Evolutionary conservation across 2,888 invertebrate species (phyloP), one percentile per base, ranked within the genome.

Genomic region (Slavum lentiscoides): DNA sequence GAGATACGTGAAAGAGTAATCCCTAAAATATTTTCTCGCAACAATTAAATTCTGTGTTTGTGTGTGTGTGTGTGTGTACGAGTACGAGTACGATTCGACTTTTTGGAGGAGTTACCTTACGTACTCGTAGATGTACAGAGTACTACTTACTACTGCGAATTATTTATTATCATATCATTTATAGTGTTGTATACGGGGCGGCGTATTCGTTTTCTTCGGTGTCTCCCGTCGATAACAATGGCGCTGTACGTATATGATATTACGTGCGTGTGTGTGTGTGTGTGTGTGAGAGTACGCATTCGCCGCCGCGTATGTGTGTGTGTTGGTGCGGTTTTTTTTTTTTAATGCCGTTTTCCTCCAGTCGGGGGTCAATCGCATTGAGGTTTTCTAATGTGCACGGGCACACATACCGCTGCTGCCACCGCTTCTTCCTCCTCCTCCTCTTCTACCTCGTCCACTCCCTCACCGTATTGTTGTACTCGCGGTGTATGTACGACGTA

Each of bases 321-420:
- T 62, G 37, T 77, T 9, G 8, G 67, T 74, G 74, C 5, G 5
- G 11, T 37, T 61, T 66, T 64, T 74, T 64, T 74, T 62, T 70
- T 58, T 30, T 59, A 37, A 37, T 70, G 55, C 37, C 30, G 67
- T 70, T 80, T 80, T 80, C 55, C 70, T 80, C 70, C 80, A 72
- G 72, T 66, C 70, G 39, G 70, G 80, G 70, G 69, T 80, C 70
- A 70, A 80, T 80, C 53, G 70, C 70, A 72, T 80, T 55, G 69
- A 80, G 69, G 72, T 80, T 80, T 72, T 80, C 55, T 72, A 72
- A 70, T 77, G 69, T 69, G 62, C 77, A 37, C 23, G 37, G 49
- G 49, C 69, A 53, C 62, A 53, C 62, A 69, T 69, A 69, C 53
- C 58, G 53, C 69, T 6, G 11, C 11, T 6, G 43, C 43, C 49